Evolutionary conservation across 2,888 invertebrate species (phyloP), one percentile per base, ranked within the genome.

Genomic region (Archaeoteleia sp.): DNA sequence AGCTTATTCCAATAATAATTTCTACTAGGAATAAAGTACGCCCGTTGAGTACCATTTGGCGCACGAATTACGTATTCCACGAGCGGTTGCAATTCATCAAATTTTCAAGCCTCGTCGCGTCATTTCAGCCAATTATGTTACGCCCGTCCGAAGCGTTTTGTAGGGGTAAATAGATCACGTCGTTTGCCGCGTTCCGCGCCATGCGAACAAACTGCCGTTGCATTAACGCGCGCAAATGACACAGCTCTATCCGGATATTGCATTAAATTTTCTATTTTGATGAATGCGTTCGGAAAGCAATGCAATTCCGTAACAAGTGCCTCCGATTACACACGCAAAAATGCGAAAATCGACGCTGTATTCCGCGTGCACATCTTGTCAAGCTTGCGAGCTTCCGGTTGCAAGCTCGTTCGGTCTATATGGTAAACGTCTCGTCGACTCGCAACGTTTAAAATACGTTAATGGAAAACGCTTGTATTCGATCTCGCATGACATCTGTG

Each of bases 101-200:
- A 66, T 66, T 66, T 58, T 46, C 48, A 53, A 32, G 43, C 55
- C 42, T 58, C 53, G 53, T 53, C 46, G 29, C 58, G 53, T 60
- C 43, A 60, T 54, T 57, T 35, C 42, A 35, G 34, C 42, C 46
- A 66, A 66, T 66, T 43, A 66, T 46, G 48, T 60, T 48, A 8
- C 53, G 23, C 29, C 23, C 40, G 35, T 46, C 39, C 20, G 17
- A 29, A 43, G 27, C 15, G 34, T 58, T 66, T 58, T 30, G 29
- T 45, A 10, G 15, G 29, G 6, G 17, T 34, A 34, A 14, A 15
- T 54, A 54, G 46, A 34, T 42, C 39, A 23, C 35, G 27, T 17
- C 25, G 25, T 40, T 23, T n/a, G 10, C 10, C n/a, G 15, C 13
- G n/a, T n/a, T n/a, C n/a, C n/a, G n/a, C n/a, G n/a, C n/a, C n/a